Evolutionary conservation across 2,888 invertebrate genomes (phyloP), one percentile per base, ranked within the genome.

Genomic region (Ecdyonurus torrentis): DNA sequence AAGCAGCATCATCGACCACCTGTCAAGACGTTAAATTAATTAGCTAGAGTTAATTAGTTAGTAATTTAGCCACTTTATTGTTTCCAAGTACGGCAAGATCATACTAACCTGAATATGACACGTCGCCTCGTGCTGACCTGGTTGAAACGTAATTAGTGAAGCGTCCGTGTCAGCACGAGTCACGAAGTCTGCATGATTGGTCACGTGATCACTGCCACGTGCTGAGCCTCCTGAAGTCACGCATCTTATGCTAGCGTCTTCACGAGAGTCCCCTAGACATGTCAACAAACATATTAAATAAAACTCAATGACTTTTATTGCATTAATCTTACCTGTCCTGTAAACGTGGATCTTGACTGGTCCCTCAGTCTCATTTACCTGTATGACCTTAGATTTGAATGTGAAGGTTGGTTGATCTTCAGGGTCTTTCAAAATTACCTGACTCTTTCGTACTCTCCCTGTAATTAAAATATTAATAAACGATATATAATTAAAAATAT

Each of bases 1-100:
- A 71, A 10, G 70, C 64, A 64, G 70, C 71, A 68, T 75, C 74
- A 70, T 75, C 74, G 61, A 74, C 70, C 37, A 75, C 67, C 60
- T 60, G 23, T 5, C 19, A 59, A 3, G n/a, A 22, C n/a, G 23
- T 22, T 23, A 7, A 59, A 19, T 22, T 2, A 59, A n/a, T 19
- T 59, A 18, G 10, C 7, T 58, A 15, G 18, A 50, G 18, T 50
- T 7, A 50, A 18, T 50, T 10, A 50, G 18, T 50, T 50, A 50
- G 50, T 50, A n/a, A n/a, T n/a, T n/a, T n/a, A n/a, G n/a, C n/a
- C n/a, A n/a, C n/a, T n/a, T n/a, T n/a, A n/a, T n/a, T n/a, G n/a
- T n/a, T n/a, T n/a, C n/a, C n/a, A n/a, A n/a, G n/a, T n/a, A n/a
- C n/a, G n/a, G n/a, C n/a, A n/a, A n/a, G n/a, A n/a, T n/a, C n/a